A percentile compares a stretch with the other conserved stretches of the same genome.
Evolutionary conservation across 2,888 invertebrate genomes (phyloP).

Genomic region (Platycnemis pennipes): DNA sequence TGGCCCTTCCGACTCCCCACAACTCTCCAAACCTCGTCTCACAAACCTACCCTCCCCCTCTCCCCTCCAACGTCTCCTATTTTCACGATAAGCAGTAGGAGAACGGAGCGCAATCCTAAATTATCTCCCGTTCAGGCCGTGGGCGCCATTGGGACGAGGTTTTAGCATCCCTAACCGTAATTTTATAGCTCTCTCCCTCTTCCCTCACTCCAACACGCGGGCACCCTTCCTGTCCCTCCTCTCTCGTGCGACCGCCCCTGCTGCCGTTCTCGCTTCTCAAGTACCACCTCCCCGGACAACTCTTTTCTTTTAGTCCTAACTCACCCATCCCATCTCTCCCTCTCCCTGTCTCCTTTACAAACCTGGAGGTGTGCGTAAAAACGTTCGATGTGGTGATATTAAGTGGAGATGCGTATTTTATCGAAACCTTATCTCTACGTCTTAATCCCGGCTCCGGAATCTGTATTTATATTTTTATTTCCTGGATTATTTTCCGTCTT

Average conservation of each 20-base stretch:
- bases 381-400: slow-evolving; percentile 7
- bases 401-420: slow-evolving; percentile 34
- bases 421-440: slow-evolving; percentile 27
- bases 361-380: neutral
- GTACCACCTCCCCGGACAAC: neutral
- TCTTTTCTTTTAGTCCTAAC: neutral
- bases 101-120: slow-evolving; percentile 20
- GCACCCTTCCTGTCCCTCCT: neutral
- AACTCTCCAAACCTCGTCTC: too few relatives aligned
- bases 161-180: slow-evolving; percentile 56
- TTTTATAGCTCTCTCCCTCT: slow-evolving; percentile 29
- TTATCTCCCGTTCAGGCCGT: slow-evolving; percentile 28
- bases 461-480: neutral
- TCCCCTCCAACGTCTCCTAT: neutral
- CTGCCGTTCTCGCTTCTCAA: neutral
- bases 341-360: neutral
- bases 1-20: neutral
- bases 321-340: neutral
- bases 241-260: neutral
- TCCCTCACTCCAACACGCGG: neutral
- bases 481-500: neutral
- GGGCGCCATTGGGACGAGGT: slow-evolving; percentile 32
- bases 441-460: slow-evolving; percentile 13
- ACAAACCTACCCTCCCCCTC: neutral
- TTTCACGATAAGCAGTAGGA: slow-evolving; percentile 19